A percentile compares a stretch with the other conserved stretches of the same genome.
Evolutionary conservation across 2,113 vertebrate species (phyloP).

Genomic region (Petaurus breviceps): DNA sequence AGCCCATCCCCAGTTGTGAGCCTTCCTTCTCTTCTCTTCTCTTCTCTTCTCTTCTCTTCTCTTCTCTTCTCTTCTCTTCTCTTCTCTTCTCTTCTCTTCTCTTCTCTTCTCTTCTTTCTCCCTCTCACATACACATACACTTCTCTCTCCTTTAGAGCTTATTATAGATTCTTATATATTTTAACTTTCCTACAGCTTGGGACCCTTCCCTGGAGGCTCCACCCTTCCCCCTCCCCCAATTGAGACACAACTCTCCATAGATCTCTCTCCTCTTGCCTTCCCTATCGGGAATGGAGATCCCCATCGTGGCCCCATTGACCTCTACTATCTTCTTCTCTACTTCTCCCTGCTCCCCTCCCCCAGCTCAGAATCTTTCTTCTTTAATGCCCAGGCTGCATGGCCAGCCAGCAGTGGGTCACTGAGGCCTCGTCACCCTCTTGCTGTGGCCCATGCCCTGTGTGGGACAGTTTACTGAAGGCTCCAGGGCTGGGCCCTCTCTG

Average conservation of each 20-base stretch:
- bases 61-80: background rate
- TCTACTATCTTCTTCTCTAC: background rate
- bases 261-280: background rate
- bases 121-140: no score
- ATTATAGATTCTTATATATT: background rate
- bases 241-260: background rate
- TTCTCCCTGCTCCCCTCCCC: background rate
- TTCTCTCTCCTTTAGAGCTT: background rate
- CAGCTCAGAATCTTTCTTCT: background rate
- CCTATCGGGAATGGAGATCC: background rate
- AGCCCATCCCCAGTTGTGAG: background rate
- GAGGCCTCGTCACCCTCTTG: background rate
- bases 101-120: background rate
- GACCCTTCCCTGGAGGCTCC: background rate
- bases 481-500: constrained; percentile 9
- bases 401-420: background rate
- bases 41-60: accelerated
- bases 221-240: no score
- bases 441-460: background rate
- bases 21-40: no score
- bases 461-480: constrained; percentile 18
- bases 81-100: no score
- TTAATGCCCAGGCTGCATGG: background rate
- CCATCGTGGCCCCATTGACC: background rate
- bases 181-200: background rate